phyloP scores from a whole-genome alignment of 2,888 invertebrate genomes.

The Meteorus cinctellus region DNA sequence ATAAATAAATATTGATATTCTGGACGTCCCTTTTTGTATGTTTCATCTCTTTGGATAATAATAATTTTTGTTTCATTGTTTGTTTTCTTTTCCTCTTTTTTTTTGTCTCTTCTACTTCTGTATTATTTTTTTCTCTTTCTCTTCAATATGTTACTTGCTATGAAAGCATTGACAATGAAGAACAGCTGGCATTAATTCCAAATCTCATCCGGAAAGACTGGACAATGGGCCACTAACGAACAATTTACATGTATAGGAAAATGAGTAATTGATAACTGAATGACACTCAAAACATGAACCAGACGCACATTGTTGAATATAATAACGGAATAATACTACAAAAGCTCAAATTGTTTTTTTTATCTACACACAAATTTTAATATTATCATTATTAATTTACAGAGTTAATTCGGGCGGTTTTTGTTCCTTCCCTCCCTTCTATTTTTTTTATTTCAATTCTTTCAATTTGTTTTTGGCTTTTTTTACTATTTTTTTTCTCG shows the following conservation, averaged over 20 bases:
- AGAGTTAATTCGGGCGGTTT: not conserved
- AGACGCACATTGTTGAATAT: no score
- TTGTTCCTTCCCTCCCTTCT: not conserved
- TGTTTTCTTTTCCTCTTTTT: not conserved
- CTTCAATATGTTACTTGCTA: not conserved
- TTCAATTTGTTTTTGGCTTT: no score
- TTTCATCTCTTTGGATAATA: not conserved
- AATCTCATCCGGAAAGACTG: not conserved
- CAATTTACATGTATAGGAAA: not conserved
- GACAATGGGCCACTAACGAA: not conserved
- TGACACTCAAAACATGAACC: not conserved
- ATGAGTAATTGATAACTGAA: not conserved
- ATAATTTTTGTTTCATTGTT: not conserved
- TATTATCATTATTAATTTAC: conserved; percentile 3
- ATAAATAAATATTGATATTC: conserved; percentile 26
- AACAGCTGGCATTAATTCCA: not conserved
- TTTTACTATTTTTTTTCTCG: no score
- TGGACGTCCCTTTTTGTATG: conserved; percentile 37
- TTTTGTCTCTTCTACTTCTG: no score
- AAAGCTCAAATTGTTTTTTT: not conserved
- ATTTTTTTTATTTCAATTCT: not conserved
- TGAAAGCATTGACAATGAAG: not conserved
- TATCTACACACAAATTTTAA: not conserved
- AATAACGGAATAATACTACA: no score
- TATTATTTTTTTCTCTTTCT: no score